Evolutionary conservation across 2,888 invertebrate genomes (phyloP).

Genomic region (Lochmaea capreae): DNA sequence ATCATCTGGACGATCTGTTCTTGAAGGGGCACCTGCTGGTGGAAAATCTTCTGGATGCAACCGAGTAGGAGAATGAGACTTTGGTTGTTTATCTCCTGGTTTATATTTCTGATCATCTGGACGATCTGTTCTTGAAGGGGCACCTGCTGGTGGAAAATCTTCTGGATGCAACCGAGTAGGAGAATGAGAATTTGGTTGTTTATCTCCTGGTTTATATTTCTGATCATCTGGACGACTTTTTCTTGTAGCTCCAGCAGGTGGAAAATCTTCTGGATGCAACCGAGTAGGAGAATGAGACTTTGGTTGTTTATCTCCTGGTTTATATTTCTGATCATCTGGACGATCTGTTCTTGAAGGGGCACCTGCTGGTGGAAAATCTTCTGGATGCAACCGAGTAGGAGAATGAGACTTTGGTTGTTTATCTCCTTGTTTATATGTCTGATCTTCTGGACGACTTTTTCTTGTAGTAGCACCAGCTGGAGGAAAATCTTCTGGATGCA

Average conservation of each 20-base stretch:
- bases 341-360: constrained; percentile 27
- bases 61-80: constrained; percentile 1
- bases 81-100: constrained; percentile 6
- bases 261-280: constrained; percentile 36
- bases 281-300: constrained; percentile 13
- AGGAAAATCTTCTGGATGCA: constrained; percentile 20
- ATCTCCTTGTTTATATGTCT: constrained; percentile 4
- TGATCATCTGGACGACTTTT: constrained; percentile 10
- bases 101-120: background rate
- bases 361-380: constrained; percentile 42
- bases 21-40: constrained; percentile 14
- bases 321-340: background rate
- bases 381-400: constrained; percentile 19
- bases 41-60: constrained; percentile 21
- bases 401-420: constrained; percentile 1
- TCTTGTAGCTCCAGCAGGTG: constrained; percentile 38
- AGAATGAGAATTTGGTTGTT: constrained; percentile 13
- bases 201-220: background rate
- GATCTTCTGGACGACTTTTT: constrained; percentile 5
- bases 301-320: background rate
- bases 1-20: constrained; percentile 8
- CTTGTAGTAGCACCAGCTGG: constrained; percentile 14
- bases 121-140: no score
- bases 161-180: constrained; percentile 25
- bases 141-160: constrained; percentile 14